Base-by-base conservation (phyloP, 1,140 invertebrate species). In the Zaprionus capensis region DNA sequence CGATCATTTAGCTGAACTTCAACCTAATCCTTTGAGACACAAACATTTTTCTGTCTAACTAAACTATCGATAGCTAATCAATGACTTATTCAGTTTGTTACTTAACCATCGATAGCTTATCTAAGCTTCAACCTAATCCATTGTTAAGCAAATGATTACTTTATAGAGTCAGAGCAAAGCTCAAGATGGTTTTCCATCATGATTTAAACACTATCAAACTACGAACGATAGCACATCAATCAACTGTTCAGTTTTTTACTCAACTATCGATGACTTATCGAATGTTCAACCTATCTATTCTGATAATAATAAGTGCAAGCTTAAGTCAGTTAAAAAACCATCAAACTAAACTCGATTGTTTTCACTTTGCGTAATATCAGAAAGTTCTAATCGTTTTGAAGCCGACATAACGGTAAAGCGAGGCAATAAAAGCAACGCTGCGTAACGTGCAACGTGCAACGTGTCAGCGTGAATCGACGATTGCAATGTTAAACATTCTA, bases 401-500 rank as follows among this genome's bases (percentile, higher is more conserved):
- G 41, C 31, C 28, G 44, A 31, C 28, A 55, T 34, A 41, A 17
- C 58, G 34, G 22, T 11, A 62, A 14, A 38, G 26, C 31, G 26
- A 24, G 46, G 34, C 24, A 70, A 63, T 63, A 63, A 62, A 15
- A 65, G 41, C 31, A 26, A 20, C 26, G 9, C 62, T 14, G 46
- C n/a, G 15, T 34, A 34, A 34, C 31, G 31, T n/a, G 51, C 59
- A 34, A 49, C 67, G 53, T 59, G 34, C 41, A 76, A 56, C 55
- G 34, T 76, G 69, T 46, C 69, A 63, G 63, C 56, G 26, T 75
- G 55, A 69, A 58, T 58, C 80, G 59, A 71, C 58, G 72, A 74
- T 76, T 82, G 80, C 83, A 70, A 82, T 77, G 73, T 78, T 87
- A 71, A 87, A 82, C 83, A 87, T 80, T 87, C 77, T 78, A 82